These are phyloP conservation scores for Anguilla anguilla DNA, from an alignment of 2,797 vertebrate species.

Conservation along the genomic window DNA sequence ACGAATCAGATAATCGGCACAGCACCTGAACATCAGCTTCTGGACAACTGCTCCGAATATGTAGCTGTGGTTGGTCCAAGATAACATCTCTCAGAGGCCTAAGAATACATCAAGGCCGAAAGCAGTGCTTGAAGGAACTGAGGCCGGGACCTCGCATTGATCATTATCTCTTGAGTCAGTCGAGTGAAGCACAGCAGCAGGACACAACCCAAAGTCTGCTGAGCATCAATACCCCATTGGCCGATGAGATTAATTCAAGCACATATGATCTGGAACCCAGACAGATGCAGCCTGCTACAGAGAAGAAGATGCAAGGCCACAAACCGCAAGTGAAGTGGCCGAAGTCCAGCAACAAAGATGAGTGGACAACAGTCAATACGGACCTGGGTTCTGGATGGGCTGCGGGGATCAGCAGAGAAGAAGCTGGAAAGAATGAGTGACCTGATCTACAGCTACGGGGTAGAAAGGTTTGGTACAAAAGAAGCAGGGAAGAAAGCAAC, in stretches of 20 bases:
- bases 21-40: not conserved
- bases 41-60: not conserved
- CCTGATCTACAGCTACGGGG: slow-evolving; percentile 1
- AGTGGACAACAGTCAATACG: not conserved
- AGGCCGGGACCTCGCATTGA: slow-evolving; percentile 30
- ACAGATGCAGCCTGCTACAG: not conserved
- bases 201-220: slow-evolving; percentile 29
- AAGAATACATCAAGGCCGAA: slow-evolving; percentile 32
- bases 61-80: slow-evolving; percentile 30
- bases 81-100: slow-evolving; percentile 32
- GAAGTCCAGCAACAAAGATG: not conserved
- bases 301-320: slow-evolving; percentile 7
- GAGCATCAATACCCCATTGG: slow-evolving; percentile 29
- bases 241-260: not conserved
- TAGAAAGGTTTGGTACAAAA: not conserved
- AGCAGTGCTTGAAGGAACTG: slow-evolving; percentile 24
- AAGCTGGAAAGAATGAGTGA: slow-evolving; percentile 8
- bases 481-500: not conserved
- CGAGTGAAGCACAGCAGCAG: slow-evolving; percentile 30
- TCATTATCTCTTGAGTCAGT: slow-evolving; percentile 26
- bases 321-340: slow-evolving; percentile 27
- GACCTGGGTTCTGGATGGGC: slow-evolving; percentile 12
- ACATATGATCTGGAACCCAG: not conserved
- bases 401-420: slow-evolving; percentile 13
- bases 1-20: not conserved